phyloP scores from a whole-genome alignment of 1,140 invertebrate species.

The Bombus huntii region DNA sequence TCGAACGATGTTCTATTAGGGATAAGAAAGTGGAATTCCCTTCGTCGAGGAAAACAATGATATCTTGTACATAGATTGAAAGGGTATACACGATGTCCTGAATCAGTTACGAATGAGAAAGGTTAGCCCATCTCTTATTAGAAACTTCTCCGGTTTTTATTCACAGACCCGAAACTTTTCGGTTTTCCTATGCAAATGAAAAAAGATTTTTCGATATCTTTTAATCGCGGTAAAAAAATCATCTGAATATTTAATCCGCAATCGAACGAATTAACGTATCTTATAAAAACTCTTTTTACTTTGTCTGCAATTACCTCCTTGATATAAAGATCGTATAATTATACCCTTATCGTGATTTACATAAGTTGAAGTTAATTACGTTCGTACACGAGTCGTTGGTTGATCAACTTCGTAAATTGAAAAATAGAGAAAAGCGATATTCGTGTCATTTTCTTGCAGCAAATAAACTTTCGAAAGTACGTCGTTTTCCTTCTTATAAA shows the following conservation, averaged over 20 bases:
- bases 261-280: neutral
- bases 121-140: no score
- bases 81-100: neutral
- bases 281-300: neutral
- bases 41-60: slow-evolving; percentile 25
- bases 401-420: no score
- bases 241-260: neutral
- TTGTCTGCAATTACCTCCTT: neutral
- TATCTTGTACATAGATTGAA: slow-evolving; percentile 9
- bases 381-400: no score
- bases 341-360: no score
- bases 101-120: neutral
- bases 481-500: neutral
- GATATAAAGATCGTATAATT: neutral
- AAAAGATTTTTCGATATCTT: neutral
- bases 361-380: no score
- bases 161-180: no score
- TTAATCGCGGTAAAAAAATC: neutral
- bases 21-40: slow-evolving; percentile 11
- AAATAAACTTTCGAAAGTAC: neutral
- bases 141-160: no score
- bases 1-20: slow-evolving; percentile 3
- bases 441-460: no score
- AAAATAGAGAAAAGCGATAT: no score
- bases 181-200: accelerated